A percentile compares a stretch with the other conserved stretches of the same genome.
phyloP scores from a whole-genome alignment of 2,113 vertebrate species.

The Capra hircus region DNA sequence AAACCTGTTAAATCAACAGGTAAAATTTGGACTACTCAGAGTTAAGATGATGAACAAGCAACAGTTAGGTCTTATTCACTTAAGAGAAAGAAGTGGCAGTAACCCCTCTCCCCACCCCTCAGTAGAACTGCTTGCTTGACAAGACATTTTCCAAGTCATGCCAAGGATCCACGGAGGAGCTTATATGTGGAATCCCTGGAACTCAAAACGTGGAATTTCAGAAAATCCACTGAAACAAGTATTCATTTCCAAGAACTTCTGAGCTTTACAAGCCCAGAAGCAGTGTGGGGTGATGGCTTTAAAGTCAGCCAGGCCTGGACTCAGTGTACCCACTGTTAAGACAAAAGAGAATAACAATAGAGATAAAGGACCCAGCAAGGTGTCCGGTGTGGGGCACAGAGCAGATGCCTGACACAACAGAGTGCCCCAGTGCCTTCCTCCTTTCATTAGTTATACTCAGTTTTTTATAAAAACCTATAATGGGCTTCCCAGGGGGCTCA shows the following conservation, averaged over 20 bases:
- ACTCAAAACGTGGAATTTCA: background rate
- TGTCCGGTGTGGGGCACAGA: accelerated
- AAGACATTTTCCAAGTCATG: background rate
- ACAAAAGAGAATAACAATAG: background rate
- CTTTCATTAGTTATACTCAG: background rate
- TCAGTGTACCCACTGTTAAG: background rate
- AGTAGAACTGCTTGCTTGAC: background rate
- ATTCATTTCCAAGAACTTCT: background rate
- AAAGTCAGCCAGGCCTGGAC: background rate
- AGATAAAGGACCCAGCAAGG: background rate
- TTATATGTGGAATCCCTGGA: background rate
- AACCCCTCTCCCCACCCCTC: no score
- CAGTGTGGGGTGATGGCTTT: background rate
- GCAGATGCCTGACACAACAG: background rate
- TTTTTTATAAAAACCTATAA: background rate
- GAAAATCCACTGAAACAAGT: background rate
- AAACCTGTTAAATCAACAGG: background rate
- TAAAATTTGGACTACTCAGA: background rate
- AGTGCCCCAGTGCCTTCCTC: background rate
- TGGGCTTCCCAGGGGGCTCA: background rate
- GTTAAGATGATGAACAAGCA: background rate
- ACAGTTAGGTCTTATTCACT: background rate
- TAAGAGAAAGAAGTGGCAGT: background rate
- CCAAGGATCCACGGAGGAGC: background rate
- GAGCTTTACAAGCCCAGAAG: background rate